Evolutionary conservation across 2,888 invertebrate species (phyloP).

Genomic region (Ephialtes manifestator): DNA sequence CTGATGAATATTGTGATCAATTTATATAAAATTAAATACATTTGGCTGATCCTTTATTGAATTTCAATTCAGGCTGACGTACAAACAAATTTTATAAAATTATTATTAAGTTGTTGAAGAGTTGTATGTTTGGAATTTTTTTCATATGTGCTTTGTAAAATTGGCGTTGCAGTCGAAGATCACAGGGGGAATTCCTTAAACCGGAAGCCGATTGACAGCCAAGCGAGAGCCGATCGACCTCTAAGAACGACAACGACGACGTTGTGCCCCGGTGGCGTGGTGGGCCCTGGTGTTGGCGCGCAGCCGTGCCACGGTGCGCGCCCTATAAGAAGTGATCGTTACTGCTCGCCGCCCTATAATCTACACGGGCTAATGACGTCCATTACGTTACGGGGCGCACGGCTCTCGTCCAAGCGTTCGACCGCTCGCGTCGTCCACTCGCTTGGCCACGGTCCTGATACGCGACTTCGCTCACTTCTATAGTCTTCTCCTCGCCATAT

Average conservation of each 20-base stretch:
- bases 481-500: conserved; percentile 46
- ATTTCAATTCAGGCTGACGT: not conserved
- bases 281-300: conserved; percentile 73
- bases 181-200: conserved; percentile 20
- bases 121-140: not conserved
- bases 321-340: conserved; percentile 86
- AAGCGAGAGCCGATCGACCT: conserved; percentile 74
- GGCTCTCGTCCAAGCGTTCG: conserved; percentile 67
- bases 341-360: conserved; percentile 86
- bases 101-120: not conserved
- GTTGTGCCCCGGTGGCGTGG: conserved; percentile 74
- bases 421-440: conserved; percentile 79
- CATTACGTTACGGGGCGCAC: conserved; percentile 84
- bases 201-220: conserved; percentile 73
- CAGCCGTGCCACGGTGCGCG: conserved; percentile 78
- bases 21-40: not conserved
- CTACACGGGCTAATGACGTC: conserved; percentile 86
- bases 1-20: not conserved
- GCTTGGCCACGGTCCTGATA: conserved; percentile 82
- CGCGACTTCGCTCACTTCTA: conserved; percentile 75
- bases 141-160: not conserved
- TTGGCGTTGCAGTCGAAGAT: not conserved
- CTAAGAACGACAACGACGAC: conserved; percentile 72
- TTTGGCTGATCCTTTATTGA: not conserved
- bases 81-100: not conserved